Conservation (phyloP, 2,113 vertebrate species). For the Salvator merianae region DNA sequence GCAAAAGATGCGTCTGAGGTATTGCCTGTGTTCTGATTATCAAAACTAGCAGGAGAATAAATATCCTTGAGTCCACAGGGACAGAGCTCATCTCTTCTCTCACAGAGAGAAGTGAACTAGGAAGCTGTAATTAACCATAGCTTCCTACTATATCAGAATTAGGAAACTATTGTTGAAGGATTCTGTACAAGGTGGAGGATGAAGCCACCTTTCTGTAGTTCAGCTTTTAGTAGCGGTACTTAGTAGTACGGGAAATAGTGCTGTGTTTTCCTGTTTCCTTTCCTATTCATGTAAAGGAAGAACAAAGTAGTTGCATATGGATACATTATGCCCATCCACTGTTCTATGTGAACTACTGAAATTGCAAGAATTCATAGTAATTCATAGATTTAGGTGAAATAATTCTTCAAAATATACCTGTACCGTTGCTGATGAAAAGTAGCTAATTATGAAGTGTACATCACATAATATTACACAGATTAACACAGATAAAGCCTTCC, state of each 20-base stretch:
- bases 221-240: background rate
- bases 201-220: background rate
- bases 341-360: no score
- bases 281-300: no score
- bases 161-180: background rate
- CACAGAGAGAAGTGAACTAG: no score
- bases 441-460: background rate
- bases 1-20: background rate
- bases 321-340: no score
- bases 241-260: background rate
- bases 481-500: background rate
- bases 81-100: background rate
- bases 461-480: background rate
- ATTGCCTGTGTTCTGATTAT: background rate
- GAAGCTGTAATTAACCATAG: background rate
- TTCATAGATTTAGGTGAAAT: no score
- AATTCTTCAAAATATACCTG: no score
- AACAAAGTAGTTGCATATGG: no score
- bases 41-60: background rate
- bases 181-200: background rate
- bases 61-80: background rate
- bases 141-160: background rate
- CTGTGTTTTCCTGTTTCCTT: no score
- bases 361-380: no score
- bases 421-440: background rate